Base-by-base conservation (phyloP, 2,797 vertebrate species). In the Acrossocheilus fasciatus region DNA sequence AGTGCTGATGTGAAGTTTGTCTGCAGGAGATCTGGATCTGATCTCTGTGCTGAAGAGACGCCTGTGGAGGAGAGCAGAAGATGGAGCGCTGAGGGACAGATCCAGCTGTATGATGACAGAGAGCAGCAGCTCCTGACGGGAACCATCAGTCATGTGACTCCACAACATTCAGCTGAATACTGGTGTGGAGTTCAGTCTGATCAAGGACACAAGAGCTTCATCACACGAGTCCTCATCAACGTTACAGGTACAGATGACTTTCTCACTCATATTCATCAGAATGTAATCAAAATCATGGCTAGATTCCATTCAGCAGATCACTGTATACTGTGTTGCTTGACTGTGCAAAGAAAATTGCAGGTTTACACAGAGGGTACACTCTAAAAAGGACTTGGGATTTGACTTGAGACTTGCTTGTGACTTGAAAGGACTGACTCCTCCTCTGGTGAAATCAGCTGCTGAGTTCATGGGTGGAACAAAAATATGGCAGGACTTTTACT, bases 101-200 rank as follows among this genome's bases (percentile, higher is more conserved):
- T 47, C 54, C 43, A 26, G 17, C 82, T 84, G 41, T 43, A 66
- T 66, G 82, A 45, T 74, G 41, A 72, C 50, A 72, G 45, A 69
- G 76, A 54, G 20, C 18, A 77, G 14, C 34, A 23, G 8, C 23
- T 73, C 20, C 64, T 85, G 41, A 59, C 50, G 30, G 82, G 59
- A 43, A 64, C 4, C 26, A 34, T 85, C 66, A 80, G 47, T 52
- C 69, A 59, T 23, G 30, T 77, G 72, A 62, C 57, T 66, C 11
- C 26, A 17, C 36, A 45, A 62, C 30, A 18, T 54, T 50, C 45
- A n/a, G 18, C 52, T 54, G 30, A 80, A 15, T 80, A 70, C 76
- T 78, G 62, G 76, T 80, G 77, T 62, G 75, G 77, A 81, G 52
- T 81, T 57, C 52, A 86, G n/a, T 20, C 57, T 66, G 54, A 62